A percentile compares a stretch with the other conserved stretches of the same genome.
Conservation (phyloP, 2,113 vertebrate species). For the Lipophrys pholis region DNA sequence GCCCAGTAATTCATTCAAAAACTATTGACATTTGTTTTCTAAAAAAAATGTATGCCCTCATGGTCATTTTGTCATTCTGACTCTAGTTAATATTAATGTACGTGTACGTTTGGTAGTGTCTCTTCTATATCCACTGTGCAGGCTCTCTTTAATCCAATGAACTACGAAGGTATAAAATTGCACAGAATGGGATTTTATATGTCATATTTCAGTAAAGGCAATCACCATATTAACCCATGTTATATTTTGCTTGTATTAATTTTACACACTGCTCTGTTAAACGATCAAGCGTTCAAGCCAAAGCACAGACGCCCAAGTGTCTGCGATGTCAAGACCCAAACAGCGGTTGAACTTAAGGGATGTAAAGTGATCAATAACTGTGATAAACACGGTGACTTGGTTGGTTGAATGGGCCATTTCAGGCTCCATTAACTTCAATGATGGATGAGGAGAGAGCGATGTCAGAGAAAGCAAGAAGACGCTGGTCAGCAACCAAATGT, state of each 20-base stretch:
- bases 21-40: no score
- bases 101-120: no score
- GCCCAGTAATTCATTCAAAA: no score
- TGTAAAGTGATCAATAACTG: slow-evolving; percentile 62
- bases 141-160: no score
- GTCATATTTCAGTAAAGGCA: no score
- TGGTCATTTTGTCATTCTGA: no score
- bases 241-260: background rate
- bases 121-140: no score
- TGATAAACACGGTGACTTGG: slow-evolving; percentile 46
- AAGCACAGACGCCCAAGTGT: slow-evolving; percentile 11
- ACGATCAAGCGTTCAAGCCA: background rate
- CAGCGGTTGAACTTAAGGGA: slow-evolving; percentile 10
- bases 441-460: slow-evolving; percentile 25
- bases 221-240: no score
- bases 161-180: no score
- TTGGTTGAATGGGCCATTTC: slow-evolving; percentile 58
- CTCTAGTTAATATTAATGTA: no score
- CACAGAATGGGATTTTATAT: no score
- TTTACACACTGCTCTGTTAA: background rate
- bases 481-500: slow-evolving; percentile 45
- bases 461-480: background rate
- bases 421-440: slow-evolving; percentile 60
- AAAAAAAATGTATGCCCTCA: no score
- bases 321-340: slow-evolving; percentile 4